These are phyloP conservation scores for Condylura cristata DNA, from an alignment of 2,113 vertebrate genomes.

Conservation along the genomic window DNA sequence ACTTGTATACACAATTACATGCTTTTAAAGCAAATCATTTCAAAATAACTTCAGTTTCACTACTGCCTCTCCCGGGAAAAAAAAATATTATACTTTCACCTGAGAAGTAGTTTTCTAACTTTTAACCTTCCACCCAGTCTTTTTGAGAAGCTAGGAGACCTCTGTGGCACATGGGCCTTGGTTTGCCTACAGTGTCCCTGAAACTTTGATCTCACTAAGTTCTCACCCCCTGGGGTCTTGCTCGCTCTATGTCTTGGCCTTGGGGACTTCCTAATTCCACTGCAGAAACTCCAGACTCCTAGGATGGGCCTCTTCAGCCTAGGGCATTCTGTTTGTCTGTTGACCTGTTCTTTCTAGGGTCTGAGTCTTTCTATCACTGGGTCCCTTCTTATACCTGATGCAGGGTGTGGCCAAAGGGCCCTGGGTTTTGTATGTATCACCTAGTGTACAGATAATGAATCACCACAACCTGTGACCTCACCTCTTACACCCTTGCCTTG, in stretches of 20 bases:
- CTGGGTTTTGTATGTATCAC: neutral
- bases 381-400: neutral
- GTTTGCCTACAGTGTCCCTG: neutral
- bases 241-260: neutral
- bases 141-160: conserved; percentile 14
- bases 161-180: neutral
- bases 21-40: neutral
- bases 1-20: neutral
- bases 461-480: neutral
- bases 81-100: neutral
- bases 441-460: neutral
- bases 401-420: neutral
- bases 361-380: neutral
- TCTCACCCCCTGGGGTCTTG: neutral
- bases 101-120: neutral
- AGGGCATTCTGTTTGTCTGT: neutral
- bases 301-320: neutral
- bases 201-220: neutral
- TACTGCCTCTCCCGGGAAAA: neutral
- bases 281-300: neutral
- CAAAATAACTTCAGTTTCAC: conserved; percentile 13
- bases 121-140: neutral
- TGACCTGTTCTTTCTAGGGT: neutral
- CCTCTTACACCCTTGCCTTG: neutral
- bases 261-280: neutral